These are phyloP conservation scores for Agrypnus murinus DNA, from an alignment of 2,888 invertebrate genomes.

Conservation along the genomic window DNA sequence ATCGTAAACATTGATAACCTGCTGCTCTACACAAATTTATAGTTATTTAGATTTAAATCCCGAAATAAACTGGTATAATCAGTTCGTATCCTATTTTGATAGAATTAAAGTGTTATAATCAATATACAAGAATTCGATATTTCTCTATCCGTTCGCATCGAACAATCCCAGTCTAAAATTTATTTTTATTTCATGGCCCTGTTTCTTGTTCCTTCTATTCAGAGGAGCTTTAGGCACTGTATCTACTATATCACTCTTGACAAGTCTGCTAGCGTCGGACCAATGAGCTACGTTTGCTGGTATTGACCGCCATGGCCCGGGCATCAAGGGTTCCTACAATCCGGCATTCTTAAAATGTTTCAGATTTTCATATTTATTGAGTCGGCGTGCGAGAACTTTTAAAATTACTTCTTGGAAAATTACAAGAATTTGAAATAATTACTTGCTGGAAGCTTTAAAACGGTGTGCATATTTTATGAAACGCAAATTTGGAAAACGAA, in stretches of 20 bases:
- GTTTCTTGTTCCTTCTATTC: constrained; percentile 49
- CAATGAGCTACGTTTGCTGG: constrained; percentile 63
- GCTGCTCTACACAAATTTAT: too few species aligned
- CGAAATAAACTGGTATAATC: neutral
- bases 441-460: too few species aligned
- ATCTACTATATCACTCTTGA: constrained; percentile 61
- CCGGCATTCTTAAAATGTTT: constrained; percentile 44
- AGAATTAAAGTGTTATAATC: too few species aligned
- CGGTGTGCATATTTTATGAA: too few species aligned
- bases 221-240: constrained; percentile 50
- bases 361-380: constrained; percentile 8
- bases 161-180: constrained; percentile 31
- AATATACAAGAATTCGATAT: too few species aligned
- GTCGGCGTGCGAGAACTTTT: neutral
- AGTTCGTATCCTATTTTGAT: neutral
- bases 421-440: too few species aligned
- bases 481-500: too few species aligned
- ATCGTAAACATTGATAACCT: too few species aligned
- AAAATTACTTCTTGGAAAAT: too few species aligned
- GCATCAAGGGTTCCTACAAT: constrained; percentile 54
- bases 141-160: too few species aligned
- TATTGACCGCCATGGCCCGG: constrained; percentile 66
- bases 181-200: constrained; percentile 36
- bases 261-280: constrained; percentile 61
- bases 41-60: neutral